Evolutionary conservation across 2,797 vertebrate genomes (phyloP).

Genomic region (Coracias cyanogaster): DNA sequence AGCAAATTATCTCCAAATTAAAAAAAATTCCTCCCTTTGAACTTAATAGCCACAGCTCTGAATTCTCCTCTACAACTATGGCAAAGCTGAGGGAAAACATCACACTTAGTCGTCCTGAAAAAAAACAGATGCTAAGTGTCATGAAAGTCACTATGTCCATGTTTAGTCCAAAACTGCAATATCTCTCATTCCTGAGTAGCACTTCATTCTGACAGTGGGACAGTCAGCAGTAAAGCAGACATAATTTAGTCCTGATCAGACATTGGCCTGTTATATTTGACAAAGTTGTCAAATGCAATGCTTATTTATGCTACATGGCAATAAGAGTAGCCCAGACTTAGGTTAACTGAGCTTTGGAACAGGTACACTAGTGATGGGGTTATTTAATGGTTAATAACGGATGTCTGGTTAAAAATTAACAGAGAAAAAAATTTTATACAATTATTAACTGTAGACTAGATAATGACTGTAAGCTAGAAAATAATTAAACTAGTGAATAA

Average conservation of each 20-base stretch:
- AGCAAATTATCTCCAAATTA: background rate
- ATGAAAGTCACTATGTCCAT: background rate
- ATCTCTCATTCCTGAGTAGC: background rate
- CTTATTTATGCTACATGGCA: background rate
- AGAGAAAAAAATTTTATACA: background rate
- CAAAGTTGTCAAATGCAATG: background rate
- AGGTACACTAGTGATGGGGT: background rate
- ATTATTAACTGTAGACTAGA: constrained; percentile 13
- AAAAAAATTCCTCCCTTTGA: background rate
- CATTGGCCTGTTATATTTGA: background rate
- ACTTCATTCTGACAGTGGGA: background rate
- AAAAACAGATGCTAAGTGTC: background rate
- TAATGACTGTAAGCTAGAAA: background rate
- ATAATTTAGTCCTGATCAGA: background rate
- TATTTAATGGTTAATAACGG: background rate
- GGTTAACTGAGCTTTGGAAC: background rate
- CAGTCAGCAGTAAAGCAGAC: background rate
- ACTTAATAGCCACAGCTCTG: background rate
- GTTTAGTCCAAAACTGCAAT: background rate
- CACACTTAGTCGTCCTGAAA: background rate
- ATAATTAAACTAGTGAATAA: background rate
- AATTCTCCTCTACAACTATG: background rate
- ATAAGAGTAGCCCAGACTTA: background rate
- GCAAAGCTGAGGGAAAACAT: background rate
- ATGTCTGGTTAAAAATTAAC: background rate